phyloP scores from a whole-genome alignment of 2,888 invertebrate genomes.

The Amphiduros pacificus region DNA sequence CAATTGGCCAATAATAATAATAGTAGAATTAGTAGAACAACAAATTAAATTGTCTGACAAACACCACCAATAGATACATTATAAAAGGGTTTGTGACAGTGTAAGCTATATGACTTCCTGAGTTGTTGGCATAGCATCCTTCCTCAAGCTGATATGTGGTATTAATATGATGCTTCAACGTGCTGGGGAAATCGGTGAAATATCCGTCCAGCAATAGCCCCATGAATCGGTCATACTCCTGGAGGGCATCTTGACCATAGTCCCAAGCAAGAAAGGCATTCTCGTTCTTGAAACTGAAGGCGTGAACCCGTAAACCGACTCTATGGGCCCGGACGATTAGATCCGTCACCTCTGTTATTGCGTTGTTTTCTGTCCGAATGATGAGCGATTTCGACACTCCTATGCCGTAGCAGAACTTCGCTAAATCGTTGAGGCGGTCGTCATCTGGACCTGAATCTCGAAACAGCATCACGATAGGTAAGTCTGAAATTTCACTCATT shows the following conservation, averaged over 20 bases:
- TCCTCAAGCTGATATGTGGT: slow-evolving; percentile 8
- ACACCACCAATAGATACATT: too few species aligned
- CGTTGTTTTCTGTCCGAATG: slow-evolving; percentile 10
- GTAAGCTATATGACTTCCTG: too few species aligned
- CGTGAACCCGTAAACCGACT: slow-evolving; percentile 22
- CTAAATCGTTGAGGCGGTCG: slow-evolving; percentile 7
- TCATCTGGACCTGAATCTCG: neutral
- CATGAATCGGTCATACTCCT: slow-evolving; percentile 25
- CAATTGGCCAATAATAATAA: too few species aligned
- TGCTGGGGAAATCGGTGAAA: slow-evolving; percentile 37
- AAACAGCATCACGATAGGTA: slow-evolving; percentile 20
- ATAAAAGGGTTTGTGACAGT: too few species aligned
- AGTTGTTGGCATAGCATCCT: too few species aligned
- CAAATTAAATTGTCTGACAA: too few species aligned
- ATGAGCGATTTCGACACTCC: slow-evolving; percentile 18
- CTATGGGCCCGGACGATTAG: slow-evolving; percentile 18
- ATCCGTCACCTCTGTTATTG: slow-evolving; percentile 16
- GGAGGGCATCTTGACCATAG: slow-evolving; percentile 29
- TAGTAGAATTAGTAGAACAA: too few species aligned
- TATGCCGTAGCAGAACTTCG: slow-evolving; percentile 24
- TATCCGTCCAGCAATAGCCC: slow-evolving; percentile 31
- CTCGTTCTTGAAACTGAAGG: slow-evolving; percentile 31
- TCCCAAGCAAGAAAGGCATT: slow-evolving; percentile 28
- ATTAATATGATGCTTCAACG: slow-evolving; percentile 16
- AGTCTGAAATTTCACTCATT: slow-evolving; percentile 7